These are phyloP conservation scores for Momotus momota DNA, from an alignment of 2,797 vertebrate genomes.

Conservation along the genomic window DNA sequence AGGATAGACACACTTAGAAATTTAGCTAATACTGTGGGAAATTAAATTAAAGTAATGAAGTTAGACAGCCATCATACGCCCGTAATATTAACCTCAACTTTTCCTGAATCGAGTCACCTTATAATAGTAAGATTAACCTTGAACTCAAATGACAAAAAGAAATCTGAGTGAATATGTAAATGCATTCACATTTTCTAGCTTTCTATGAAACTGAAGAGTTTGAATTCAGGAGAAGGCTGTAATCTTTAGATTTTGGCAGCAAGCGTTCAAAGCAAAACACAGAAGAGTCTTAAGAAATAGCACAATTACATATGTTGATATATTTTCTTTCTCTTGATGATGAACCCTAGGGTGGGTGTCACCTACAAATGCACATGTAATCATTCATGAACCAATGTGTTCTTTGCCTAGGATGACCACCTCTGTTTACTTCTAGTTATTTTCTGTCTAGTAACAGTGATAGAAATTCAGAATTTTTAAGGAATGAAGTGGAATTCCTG, in stretches of 20 bases:
- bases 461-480: neutral
- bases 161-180: neutral
- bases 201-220: neutral
- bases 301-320: rapidly evolving
- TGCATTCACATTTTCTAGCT: neutral
- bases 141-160: neutral
- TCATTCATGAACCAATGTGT: rapidly evolving
- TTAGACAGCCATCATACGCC: neutral
- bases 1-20: neutral
- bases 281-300: neutral
- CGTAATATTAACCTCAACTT: neutral
- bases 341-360: neutral
- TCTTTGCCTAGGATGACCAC: neutral
- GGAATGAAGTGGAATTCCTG: neutral
- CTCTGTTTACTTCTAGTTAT: neutral
- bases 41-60: neutral
- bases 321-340: neutral
- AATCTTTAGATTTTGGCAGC: neutral
- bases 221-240: neutral
- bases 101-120: neutral
- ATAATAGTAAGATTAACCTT: neutral
- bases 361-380: rapidly evolving
- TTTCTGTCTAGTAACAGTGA: neutral
- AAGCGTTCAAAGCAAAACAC: neutral
- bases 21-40: neutral